Conservation (phyloP, 1,140 invertebrate genomes). For the Gryon sp. region DNA sequence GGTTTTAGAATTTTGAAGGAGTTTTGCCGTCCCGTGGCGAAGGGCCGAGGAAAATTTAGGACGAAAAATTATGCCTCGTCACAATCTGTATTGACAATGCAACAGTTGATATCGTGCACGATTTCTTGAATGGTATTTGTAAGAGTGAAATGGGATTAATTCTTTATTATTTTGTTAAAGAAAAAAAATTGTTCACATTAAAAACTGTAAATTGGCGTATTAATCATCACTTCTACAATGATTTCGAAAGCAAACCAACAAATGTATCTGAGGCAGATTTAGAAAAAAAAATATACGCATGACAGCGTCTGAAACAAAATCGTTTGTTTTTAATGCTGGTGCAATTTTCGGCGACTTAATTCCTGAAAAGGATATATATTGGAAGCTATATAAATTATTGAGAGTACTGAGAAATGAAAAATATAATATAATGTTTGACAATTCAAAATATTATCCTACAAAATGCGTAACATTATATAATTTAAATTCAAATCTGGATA, state of each 20-base stretch:
- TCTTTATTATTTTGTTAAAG: constrained; percentile 6
- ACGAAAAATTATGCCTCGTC: no score
- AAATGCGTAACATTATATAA: no score
- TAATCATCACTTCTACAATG: constrained; percentile 9
- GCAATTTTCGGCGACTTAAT: constrained; percentile 8
- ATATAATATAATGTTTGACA: no score
- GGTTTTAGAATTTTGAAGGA: no score
- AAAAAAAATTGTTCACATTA: constrained; percentile 2
- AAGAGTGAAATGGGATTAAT: constrained; percentile 12
- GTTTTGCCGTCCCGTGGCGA: no score
- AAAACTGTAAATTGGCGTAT: constrained; percentile 19
- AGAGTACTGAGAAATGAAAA: no score
- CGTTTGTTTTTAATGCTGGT: neutral
- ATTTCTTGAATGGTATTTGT: constrained; percentile 25
- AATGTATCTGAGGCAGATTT: constrained; percentile 1
- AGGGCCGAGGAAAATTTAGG: no score
- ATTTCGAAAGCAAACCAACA: constrained; percentile 20
- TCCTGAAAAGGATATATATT: constrained; percentile 3
- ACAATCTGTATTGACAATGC: constrained; percentile 18
- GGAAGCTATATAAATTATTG: constrained; percentile 7
- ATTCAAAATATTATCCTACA: no score
- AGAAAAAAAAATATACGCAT: constrained; percentile 14
- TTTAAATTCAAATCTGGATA: no score
- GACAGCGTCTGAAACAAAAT: constrained; percentile 12
- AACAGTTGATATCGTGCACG: constrained; percentile 21